These are phyloP conservation scores for Drosophila murphyi DNA, from an alignment of 1,140 invertebrate genomes.

Conservation along the genomic window DNA sequence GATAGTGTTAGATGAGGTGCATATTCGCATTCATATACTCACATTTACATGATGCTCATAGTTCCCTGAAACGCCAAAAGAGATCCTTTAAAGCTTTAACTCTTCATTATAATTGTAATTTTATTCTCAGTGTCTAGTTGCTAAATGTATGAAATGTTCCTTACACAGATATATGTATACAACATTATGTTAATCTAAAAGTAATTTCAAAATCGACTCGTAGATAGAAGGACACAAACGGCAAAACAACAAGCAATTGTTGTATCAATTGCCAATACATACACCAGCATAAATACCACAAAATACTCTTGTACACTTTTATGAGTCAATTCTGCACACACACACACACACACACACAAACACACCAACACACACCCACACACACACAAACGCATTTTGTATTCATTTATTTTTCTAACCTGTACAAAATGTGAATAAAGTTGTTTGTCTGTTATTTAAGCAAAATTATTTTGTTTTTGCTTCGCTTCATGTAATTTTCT, in stretches of 20 bases:
- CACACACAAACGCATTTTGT: not conserved
- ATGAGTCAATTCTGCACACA: conserved; percentile 9
- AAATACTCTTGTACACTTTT: conserved; percentile 1
- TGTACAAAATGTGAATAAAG: conserved; percentile 37
- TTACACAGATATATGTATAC: conserved; percentile 1
- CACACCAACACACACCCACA: not conserved
- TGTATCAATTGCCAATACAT: too few species aligned
- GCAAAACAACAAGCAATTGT: not conserved
- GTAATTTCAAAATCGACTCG: conserved; percentile 8
- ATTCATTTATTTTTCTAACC: conserved; percentile 7
- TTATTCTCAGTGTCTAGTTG: not conserved
- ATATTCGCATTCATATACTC: not conserved
- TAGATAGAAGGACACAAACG: conserved; percentile 10
- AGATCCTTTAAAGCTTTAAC: not conserved
- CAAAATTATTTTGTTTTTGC: conserved; percentile 16
- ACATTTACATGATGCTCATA: not conserved
- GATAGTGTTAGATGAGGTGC: too few species aligned
- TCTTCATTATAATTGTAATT: not conserved
- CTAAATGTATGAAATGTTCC: not conserved
- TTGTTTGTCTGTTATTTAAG: conserved; percentile 37
- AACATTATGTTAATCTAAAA: too few species aligned
- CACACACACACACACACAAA: conserved; percentile 9
- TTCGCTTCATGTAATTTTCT: conserved; percentile 34
- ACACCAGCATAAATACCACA: conserved; percentile 5
- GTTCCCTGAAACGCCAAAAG: not conserved